phyloP scores from a whole-genome alignment of 2,888 invertebrate species.

The Lymantria monacha region DNA sequence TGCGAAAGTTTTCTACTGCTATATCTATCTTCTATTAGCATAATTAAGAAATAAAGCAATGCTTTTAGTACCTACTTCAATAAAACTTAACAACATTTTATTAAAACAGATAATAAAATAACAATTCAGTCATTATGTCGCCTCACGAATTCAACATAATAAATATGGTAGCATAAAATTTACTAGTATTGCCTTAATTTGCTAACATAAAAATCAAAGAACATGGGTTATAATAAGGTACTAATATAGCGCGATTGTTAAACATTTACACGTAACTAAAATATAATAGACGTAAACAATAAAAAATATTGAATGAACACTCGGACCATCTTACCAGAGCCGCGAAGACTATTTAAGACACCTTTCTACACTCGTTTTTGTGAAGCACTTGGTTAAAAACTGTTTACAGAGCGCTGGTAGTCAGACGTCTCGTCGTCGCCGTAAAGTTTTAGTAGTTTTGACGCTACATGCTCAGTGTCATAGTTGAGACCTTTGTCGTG shows the following conservation, averaged over 20 bases:
- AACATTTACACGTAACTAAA: neutral
- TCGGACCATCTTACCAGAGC: conserved; percentile 43
- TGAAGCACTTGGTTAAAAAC: conserved; percentile 30
- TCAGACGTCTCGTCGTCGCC: conserved; percentile 51
- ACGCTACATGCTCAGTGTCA: conserved; percentile 72
- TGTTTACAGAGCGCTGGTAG: conserved; percentile 31
- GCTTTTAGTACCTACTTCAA: neutral
- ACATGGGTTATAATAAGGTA: neutral
- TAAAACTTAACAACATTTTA: neutral
- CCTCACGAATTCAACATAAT: neutral
- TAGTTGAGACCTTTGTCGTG: conserved; percentile 64
- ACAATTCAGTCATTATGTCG: neutral
- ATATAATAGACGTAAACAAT: neutral
- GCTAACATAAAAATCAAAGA: neutral
- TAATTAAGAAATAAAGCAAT: neutral
- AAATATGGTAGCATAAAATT: neutral
- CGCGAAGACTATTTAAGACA: conserved; percentile 38
- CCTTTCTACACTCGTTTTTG: conserved; percentile 53
- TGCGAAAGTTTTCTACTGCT: neutral
- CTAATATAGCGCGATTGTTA: neutral
- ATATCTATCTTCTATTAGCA: neutral
- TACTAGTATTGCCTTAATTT: neutral
- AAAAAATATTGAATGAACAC: neutral
- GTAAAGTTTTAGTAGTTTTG: conserved; percentile 73
- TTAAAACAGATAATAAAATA: neutral